These are phyloP conservation scores for Enhydra lutris DNA, from an alignment of 2,113 vertebrate species.

Conservation along the genomic window DNA sequence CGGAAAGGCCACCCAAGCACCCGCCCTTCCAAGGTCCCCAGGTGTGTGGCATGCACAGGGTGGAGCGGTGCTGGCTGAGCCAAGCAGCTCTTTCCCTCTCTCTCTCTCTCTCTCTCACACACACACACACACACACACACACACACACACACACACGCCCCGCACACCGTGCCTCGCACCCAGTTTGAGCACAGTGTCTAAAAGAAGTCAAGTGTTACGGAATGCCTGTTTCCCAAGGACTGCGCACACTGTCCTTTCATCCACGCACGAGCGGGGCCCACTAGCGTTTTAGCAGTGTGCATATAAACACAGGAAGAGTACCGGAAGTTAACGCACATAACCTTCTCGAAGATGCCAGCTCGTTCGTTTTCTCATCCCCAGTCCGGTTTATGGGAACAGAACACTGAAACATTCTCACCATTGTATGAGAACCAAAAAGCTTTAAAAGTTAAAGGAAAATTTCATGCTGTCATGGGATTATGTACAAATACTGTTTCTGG, in stretches of 20 bases:
- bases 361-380: not conserved
- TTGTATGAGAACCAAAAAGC: not conserved
- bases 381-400: not conserved
- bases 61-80: accelerated
- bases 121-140: no score
- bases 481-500: not conserved
- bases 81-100: not conserved
- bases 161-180: not conserved
- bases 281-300: not conserved
- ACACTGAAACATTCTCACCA: not conserved
- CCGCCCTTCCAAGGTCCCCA: not conserved
- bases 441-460: not conserved
- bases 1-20: not conserved
- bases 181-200: no score
- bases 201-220: not conserved
- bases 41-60: no score
- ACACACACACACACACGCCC: no score
- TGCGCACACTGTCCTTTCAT: not conserved
- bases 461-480: not conserved
- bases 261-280: not conserved
- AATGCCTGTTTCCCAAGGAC: not conserved
- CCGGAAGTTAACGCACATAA: not conserved
- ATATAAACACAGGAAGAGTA: not conserved
- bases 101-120: no score
- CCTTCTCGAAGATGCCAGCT: not conserved